These are phyloP conservation scores for Drosophila santomea DNA, from an alignment of 1,140 invertebrate species.

Conservation along the genomic window DNA sequence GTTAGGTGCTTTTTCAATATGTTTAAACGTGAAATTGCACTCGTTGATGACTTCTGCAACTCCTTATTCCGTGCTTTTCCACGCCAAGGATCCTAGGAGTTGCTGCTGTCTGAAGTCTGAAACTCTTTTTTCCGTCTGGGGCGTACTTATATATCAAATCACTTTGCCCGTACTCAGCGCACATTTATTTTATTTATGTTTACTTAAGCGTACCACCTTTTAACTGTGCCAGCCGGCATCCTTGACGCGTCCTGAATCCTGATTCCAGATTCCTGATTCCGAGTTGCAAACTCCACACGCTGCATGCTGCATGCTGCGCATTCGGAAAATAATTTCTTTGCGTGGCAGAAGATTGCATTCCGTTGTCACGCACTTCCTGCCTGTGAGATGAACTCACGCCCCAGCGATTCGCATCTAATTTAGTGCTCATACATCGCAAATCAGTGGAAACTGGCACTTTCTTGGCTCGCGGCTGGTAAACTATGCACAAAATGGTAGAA, in stretches of 20 bases:
- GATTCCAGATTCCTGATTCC: background rate
- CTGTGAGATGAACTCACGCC: constrained; percentile 25
- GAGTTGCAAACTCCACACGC: constrained; percentile 16
- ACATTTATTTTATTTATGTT: constrained; percentile 62
- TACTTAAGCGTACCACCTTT: constrained; percentile 47
- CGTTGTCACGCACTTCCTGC: constrained; percentile 41
- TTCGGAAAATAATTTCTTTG: constrained; percentile 60
- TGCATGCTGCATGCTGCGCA: constrained; percentile 36
- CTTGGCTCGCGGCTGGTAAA: constrained; percentile 18
- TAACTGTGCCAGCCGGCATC: constrained; percentile 22
- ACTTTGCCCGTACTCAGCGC: constrained; percentile 22
- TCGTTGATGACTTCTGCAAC: constrained; percentile 27
- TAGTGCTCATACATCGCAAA: constrained; percentile 49
- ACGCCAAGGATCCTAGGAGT: constrained; percentile 10
- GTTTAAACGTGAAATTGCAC: constrained; percentile 48
- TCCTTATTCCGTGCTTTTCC: background rate
- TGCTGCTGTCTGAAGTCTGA: constrained; percentile 14
- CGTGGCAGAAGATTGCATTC: constrained; percentile 27
- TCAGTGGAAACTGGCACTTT: constrained; percentile 35
- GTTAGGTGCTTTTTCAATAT: constrained; percentile 42
- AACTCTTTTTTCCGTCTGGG: constrained; percentile 12
- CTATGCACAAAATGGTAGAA: background rate
- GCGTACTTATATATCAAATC: constrained; percentile 35
- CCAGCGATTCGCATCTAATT: constrained; percentile 51
- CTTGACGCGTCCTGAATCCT: constrained; percentile 20